Evolutionary conservation across 2,888 invertebrate species (phyloP).

Genomic region (Dione juno): DNA sequence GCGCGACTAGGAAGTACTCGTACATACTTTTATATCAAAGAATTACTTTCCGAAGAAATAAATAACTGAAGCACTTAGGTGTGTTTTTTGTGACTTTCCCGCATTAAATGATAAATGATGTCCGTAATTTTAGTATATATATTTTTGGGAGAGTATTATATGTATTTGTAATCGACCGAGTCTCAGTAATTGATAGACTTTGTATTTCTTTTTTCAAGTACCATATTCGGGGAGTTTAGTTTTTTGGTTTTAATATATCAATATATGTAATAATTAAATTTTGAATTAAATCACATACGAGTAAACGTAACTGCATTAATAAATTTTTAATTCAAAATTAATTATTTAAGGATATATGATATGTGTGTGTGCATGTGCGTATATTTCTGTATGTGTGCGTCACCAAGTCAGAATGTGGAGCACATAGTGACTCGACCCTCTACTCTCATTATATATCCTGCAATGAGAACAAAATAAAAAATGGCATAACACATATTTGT

Average conservation of each 20-base stretch:
- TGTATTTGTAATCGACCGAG: background rate
- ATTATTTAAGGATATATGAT: no score
- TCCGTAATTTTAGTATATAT: background rate
- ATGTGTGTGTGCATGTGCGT: no score
- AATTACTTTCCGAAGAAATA: background rate
- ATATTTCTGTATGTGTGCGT: no score
- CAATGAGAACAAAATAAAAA: background rate
- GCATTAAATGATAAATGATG: background rate
- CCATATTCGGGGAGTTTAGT: background rate
- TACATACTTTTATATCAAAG: constrained; percentile 10
- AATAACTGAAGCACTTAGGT: background rate
- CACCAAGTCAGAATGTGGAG: background rate
- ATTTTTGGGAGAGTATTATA: constrained; percentile 1
- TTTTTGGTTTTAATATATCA: no score
- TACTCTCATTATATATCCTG: background rate
- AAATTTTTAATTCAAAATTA: no score
- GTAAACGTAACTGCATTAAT: no score
- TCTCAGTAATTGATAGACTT: background rate
- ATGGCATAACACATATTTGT: background rate
- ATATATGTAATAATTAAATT: no score
- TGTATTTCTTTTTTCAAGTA: background rate
- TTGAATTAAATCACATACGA: no score
- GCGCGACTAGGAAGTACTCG: constrained; percentile 5
- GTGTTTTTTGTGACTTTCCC: background rate
- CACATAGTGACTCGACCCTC: background rate